phyloP scores from a whole-genome alignment of 2,113 vertebrate genomes.

The Myotis davidii region DNA sequence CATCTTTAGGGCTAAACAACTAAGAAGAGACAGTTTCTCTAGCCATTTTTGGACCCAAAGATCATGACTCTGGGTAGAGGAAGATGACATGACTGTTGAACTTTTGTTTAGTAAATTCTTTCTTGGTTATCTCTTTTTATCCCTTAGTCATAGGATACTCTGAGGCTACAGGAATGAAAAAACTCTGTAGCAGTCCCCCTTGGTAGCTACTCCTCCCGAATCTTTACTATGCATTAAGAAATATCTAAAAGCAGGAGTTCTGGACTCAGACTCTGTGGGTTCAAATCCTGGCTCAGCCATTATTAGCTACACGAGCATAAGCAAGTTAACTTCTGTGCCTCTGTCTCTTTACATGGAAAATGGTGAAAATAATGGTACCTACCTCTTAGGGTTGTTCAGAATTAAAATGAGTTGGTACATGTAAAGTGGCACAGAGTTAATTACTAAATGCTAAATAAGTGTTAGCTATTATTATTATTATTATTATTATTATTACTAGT shows the following conservation, averaged over 20 bases:
- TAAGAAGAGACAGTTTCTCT: constrained; percentile 42
- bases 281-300: constrained; percentile 5
- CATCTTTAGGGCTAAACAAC: constrained; percentile 4
- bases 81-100: background rate
- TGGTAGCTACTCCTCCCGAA: background rate
- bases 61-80: constrained; percentile 34
- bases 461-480: background rate
- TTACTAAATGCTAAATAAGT: constrained; percentile 47
- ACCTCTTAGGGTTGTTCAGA: constrained; percentile 1
- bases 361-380: constrained; percentile 23
- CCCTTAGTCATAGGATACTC: background rate
- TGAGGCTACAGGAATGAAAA: constrained; percentile 39
- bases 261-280: background rate
- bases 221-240: constrained; percentile 2
- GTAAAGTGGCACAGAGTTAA: background rate
- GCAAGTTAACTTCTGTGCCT: background rate
- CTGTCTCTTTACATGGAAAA: constrained; percentile 21
- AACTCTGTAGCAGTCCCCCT: background rate
- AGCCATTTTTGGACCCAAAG: background rate
- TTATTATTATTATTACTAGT: background rate
- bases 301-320: constrained; percentile 5
- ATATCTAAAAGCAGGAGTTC: constrained; percentile 1
- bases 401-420: constrained; percentile 44
- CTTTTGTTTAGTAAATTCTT: constrained; percentile 19
- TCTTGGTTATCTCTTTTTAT: constrained; percentile 43